Conservation (phyloP, 2,888 invertebrate genomes). For the Caenorhabditis virilis region DNA sequence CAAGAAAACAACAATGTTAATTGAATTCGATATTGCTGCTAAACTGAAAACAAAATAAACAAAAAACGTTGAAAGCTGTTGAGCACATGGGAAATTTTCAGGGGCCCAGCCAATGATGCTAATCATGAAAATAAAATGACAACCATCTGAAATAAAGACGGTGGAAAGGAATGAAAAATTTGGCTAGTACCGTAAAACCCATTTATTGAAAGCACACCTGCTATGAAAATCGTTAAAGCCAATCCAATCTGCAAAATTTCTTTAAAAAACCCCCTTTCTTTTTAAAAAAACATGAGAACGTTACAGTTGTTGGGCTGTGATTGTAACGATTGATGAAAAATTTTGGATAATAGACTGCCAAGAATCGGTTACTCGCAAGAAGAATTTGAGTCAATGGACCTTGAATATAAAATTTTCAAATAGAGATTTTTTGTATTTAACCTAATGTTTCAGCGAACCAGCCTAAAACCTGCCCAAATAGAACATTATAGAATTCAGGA, state of each 20-base stretch:
- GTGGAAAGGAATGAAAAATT: no score
- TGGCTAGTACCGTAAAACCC: no score
- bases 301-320: constrained; percentile 15
- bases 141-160: no score
- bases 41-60: constrained; percentile 16
- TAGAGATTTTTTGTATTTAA: constrained; percentile 1
- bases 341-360: constrained; percentile 22
- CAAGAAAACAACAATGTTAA: constrained; percentile 14
- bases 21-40: constrained; percentile 13
- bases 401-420: constrained; percentile 2
- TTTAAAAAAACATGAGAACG: no score
- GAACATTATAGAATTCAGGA: constrained; percentile 21
- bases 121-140: constrained; percentile 22
- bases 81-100: constrained; percentile 19
- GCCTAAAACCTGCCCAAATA: constrained; percentile 28
- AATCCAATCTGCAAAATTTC: no score
- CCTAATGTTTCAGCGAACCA: constrained; percentile 28
- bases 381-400: constrained; percentile 29
- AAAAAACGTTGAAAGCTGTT: constrained; percentile 12
- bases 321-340: constrained; percentile 12
- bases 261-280: no score
- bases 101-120: constrained; percentile 21
- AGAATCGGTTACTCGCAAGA: constrained; percentile 16
- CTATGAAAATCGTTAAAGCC: constrained; percentile 3
- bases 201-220: constrained; percentile 13